Evolutionary conservation across 2,888 invertebrate genomes (phyloP).

Genomic region (Syritta pipiens): DNA sequence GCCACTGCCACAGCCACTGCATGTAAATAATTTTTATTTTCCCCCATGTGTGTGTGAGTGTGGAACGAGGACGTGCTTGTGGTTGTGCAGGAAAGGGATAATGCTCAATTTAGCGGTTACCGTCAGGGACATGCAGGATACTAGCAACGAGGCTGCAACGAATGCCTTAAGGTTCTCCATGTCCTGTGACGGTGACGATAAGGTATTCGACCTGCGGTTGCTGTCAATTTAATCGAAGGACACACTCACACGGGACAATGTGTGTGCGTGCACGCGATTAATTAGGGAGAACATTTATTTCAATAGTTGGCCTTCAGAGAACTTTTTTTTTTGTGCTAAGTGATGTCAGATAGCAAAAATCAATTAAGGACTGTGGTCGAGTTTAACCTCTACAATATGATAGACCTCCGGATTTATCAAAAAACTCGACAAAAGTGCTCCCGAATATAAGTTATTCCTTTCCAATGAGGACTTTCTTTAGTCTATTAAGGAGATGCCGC

Average conservation of each 20-base stretch:
- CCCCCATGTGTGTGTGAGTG: slow-evolving; percentile 29
- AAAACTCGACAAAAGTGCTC: too few species aligned
- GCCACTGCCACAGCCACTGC: slow-evolving; percentile 51
- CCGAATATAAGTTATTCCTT: too few species aligned
- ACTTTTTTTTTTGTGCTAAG: too few species aligned
- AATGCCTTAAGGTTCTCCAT: too few species aligned
- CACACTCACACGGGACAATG: background rate
- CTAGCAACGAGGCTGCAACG: too few species aligned
- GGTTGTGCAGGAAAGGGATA: slow-evolving; percentile 49
- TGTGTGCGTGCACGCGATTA: background rate
- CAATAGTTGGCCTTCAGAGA: too few species aligned
- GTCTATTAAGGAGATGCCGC: too few species aligned
- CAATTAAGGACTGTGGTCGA: too few species aligned
- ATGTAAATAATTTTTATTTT: slow-evolving; percentile 50
- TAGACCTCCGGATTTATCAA: too few species aligned
- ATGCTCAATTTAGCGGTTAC: slow-evolving; percentile 50
- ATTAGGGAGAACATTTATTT: background rate
- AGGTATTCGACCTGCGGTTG: background rate
- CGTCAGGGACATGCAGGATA: slow-evolving; percentile 26
- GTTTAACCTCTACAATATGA: too few species aligned
- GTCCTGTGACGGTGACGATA: background rate
- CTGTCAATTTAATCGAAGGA: background rate
- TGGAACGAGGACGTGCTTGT: slow-evolving; percentile 12
- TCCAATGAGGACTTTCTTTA: too few species aligned
- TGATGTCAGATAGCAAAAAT: too few species aligned